Percentiles rank a stretch among this genome's conserved stretches.
Evolutionary conservation across 2,797 vertebrate species (phyloP).

Genomic region (Hippocampus kuda): DNA sequence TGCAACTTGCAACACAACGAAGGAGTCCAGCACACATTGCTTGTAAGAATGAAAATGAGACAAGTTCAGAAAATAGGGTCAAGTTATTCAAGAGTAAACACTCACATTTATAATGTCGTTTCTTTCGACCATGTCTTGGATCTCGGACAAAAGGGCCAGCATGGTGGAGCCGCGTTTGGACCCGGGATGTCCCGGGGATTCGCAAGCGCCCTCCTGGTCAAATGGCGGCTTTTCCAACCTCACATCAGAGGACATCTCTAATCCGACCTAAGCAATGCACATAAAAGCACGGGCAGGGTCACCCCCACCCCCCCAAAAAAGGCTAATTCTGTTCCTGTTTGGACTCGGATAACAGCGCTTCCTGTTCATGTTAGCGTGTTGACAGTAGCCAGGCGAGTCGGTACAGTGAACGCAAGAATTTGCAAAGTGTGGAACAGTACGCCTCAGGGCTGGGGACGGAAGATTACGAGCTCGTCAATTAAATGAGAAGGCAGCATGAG

Average conservation of each 20-base stretch:
- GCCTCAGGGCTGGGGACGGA: constrained; percentile 34
- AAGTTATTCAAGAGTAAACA: constrained; percentile 14
- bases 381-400: constrained; percentile 33
- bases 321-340: constrained; percentile 23
- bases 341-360: constrained; percentile 42
- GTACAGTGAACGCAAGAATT: constrained; percentile 52
- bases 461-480: constrained; percentile 4
- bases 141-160: constrained; percentile 43
- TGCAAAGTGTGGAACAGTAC: constrained; percentile 25
- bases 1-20: neutral
- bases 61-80: neutral
- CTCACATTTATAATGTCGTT: constrained; percentile 57
- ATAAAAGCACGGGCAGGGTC: constrained; percentile 28
- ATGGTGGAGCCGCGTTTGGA: constrained; percentile 27
- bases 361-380: constrained; percentile 32
- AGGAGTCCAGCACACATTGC: too few relatives aligned
- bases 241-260: constrained; percentile 24
- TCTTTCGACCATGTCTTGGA: constrained; percentile 49
- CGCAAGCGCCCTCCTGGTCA: constrained; percentile 16
- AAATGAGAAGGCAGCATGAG: neutral
- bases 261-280: constrained; percentile 26
- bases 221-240: neutral
- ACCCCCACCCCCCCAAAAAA: constrained; percentile 17
- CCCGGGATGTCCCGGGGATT: constrained; percentile 12
- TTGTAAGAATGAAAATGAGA: too few relatives aligned